These are phyloP conservation scores for Leucoraja ocellata DNA, from an alignment of 2,797 vertebrate genomes.

Conservation along the genomic window DNA sequence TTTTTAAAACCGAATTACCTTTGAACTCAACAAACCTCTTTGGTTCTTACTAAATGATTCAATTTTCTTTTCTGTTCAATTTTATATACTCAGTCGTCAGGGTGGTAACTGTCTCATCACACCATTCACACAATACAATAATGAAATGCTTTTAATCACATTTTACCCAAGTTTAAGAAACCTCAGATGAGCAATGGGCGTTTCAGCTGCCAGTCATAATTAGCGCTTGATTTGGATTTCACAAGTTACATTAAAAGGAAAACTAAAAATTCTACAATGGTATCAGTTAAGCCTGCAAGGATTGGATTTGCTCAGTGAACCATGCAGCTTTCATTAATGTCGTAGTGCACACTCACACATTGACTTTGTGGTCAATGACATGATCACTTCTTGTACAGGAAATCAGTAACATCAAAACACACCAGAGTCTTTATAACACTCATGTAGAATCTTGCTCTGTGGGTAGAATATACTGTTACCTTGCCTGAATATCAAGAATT, in stretches of 20 bases:
- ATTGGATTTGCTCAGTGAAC: background rate
- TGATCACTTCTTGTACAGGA: background rate
- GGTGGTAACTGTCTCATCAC: background rate
- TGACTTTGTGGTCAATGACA: background rate
- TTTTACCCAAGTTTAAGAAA: constrained; percentile 32
- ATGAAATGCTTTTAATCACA: constrained; percentile 38
- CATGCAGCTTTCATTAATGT: background rate
- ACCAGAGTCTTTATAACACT: background rate
- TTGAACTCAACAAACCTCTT: constrained; percentile 27
- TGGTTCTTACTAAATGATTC: constrained; percentile 19
- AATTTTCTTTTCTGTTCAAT: constrained; percentile 24
- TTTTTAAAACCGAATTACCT: constrained; percentile 21
- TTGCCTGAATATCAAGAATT: background rate
- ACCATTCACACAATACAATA: constrained; percentile 28
- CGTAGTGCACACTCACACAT: no score
- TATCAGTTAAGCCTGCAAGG: background rate
- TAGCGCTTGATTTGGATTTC: background rate
- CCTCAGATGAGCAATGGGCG: constrained; percentile 22
- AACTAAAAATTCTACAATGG: background rate
- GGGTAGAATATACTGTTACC: background rate
- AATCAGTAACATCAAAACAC: background rate
- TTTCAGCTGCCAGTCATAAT: constrained; percentile 33
- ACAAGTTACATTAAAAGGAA: constrained; percentile 17
- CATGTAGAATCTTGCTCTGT: background rate
- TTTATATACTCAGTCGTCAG: constrained; percentile 27